phyloP scores from a whole-genome alignment of 1,140 invertebrate genomes.

The Drosophila kohkoa region DNA sequence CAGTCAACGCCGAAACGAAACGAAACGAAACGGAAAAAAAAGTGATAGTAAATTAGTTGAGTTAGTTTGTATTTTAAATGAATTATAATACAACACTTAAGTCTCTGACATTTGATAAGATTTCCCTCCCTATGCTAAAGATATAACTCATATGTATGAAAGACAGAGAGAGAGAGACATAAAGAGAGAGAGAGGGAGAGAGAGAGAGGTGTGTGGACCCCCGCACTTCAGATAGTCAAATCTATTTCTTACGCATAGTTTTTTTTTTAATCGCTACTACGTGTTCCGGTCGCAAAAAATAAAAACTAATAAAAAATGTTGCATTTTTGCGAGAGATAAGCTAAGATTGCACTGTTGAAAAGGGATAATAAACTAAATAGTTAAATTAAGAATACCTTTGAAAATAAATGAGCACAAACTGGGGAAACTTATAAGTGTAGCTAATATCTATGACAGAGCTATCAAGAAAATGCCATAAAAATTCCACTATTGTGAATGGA shows the following conservation, averaged over 20 bases:
- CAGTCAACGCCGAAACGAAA: slow-evolving; percentile 19
- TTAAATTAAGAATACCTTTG: no score
- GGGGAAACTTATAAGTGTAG: no score
- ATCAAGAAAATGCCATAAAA: slow-evolving; percentile 1
- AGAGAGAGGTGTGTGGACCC: neutral
- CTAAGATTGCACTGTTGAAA: no score
- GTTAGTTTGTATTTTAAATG: slow-evolving; percentile 58
- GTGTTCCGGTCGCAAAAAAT: no score
- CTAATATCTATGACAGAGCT: no score
- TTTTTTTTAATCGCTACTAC: neutral
- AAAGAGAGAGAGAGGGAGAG: neutral
- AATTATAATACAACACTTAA: slow-evolving; percentile 68
- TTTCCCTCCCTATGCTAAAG: slow-evolving; percentile 35
- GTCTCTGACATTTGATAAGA: slow-evolving; percentile 70
- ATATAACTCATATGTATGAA: neutral
- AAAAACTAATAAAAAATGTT: no score
- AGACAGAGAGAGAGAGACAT: neutral
- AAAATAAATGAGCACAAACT: no score
- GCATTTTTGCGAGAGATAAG: no score
- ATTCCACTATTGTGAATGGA: neutral
- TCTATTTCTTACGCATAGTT: neutral
- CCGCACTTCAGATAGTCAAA: neutral
- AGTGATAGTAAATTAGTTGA: slow-evolving; percentile 71
- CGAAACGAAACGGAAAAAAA: slow-evolving; percentile 10
- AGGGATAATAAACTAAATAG: no score